Base-by-base conservation (phyloP, 2,113 vertebrate genomes). In the Brachyhypopomus gauderio region DNA sequence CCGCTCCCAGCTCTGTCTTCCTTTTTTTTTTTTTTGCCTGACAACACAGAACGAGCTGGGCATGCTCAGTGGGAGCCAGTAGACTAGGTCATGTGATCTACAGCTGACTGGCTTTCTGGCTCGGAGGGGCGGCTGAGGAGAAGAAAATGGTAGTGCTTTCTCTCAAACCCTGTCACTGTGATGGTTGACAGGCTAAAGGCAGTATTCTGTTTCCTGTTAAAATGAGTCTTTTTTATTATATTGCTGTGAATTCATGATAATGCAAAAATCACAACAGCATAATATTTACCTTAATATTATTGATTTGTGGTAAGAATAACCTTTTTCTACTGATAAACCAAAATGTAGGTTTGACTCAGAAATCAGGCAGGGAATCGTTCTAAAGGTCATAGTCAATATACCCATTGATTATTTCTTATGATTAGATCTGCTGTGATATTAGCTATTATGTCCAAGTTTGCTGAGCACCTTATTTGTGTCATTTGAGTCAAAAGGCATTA, bases 21-120 rank as follows among this genome's bases (percentile, higher is more conserved):
- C 9, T 89, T 87, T 82, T 92, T 92, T 87, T 87, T 89, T 92
- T 88, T 86, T 89, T 94, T 94, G 93, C 93, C 93, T 93, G 92
- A 94, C 93, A 93, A 94, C 94, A 95, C 90, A 87, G 84, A 86
- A 79, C 52, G 71, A 84, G 89, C 86, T 90, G 93, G 89, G 93
- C 95, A 96, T 91, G 94, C 95, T 92, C 94, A 88, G 88, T 92
- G 60, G 41, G 78, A 79, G 56, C 69, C 78, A 75, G 12, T 85
- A 78, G 72, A 45, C 4, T 0, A 1, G 38, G 86, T 90, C 95
- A 96, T 87, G 93, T 95, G 95, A 88, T 83, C 85, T 83, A 86
- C 92, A 94, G 92, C 92, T 94, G 93, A 94, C 63, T 8, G 27
- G 45, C 75, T 77, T 14, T 77, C 76, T 78, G 75, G 20, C 22